A percentile compares a stretch with the other conserved stretches of the same genome.
phyloP scores from a whole-genome alignment of 2,888 invertebrate genomes.

The Nebria salina region DNA sequence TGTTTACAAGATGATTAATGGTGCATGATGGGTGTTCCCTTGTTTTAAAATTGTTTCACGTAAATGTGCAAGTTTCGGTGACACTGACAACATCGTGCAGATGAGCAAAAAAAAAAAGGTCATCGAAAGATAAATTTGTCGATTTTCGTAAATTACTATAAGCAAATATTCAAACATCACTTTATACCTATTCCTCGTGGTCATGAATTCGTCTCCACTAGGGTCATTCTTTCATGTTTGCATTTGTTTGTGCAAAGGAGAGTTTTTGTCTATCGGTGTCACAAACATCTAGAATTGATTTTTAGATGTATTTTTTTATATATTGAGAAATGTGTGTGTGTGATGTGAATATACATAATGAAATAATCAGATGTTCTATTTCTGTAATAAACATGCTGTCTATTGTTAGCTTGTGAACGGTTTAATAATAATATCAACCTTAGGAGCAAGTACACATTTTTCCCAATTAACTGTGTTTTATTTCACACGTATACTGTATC shows the following conservation, averaged over 20 bases:
- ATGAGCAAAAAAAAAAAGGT: not conserved
- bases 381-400: not conserved
- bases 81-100: not conserved
- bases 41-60: conserved; percentile 1
- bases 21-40: not conserved
- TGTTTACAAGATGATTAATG: not conserved
- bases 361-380: not conserved
- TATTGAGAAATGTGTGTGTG: not conserved
- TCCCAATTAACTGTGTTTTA: not conserved
- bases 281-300: no score
- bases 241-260: not conserved
- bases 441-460: not conserved
- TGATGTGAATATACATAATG: not conserved
- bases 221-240: not conserved
- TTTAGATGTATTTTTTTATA: no score
- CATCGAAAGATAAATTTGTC: no score
- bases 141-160: no score
- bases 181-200: no score
- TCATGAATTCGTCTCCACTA: no score
- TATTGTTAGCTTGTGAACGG: not conserved
- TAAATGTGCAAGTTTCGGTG: not conserved
- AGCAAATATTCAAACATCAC: no score
- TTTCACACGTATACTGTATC: not conserved
- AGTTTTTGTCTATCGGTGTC: no score
- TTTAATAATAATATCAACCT: not conserved